Evolutionary conservation across 2,797 vertebrate genomes (phyloP), one percentile per base, ranked within the genome.

Genomic region (Denticeps clupeoides): DNA sequence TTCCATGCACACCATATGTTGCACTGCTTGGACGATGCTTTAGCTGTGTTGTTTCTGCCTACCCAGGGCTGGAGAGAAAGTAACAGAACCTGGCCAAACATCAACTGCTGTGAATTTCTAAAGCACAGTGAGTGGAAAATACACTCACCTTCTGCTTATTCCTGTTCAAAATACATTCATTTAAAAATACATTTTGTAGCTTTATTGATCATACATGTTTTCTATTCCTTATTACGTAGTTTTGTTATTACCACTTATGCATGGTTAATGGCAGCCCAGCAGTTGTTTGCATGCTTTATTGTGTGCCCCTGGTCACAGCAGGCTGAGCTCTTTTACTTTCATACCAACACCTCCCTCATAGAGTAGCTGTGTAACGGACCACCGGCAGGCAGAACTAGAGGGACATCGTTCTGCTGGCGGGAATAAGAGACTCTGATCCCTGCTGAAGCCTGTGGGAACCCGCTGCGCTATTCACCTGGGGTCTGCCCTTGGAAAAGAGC

Each of bases 371-470:
- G n/a, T n/a, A n/a, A n/a, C n/a, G n/a, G n/a, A n/a, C n/a, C n/a
- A n/a, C 13, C 38, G 23, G 32, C 60, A 43, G 51, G 46, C 28
- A 53, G 52, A 35, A 33, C 24, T 22, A 15, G 31, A 46, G 48
- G 63, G 59, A 51, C 51, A 55, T 44, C 50, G 58, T 58, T 57
- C 55, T 59, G 53, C 55, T 48, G 21, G 28, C 33, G 40, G 49
- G 47, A 12, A 42, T 26, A 57, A 7, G 43, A 51, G n/a, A 11
- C 49, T 62, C 47, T 59, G 59, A 62, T 64, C 49, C 45, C 41
- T 29, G 41, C n/a, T 46, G 43, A 38, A 57, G 46, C 38, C n/a
- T n/a, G n/a, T n/a, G n/a, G n/a, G n/a, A n/a, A n/a, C 59, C 52
- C n/a, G 41, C 41, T 25, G 58, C 46, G 60, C 43, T 21, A 19